Evolutionary conservation across 2,113 vertebrate species (phyloP), one percentile per base, ranked within the genome.

Genomic region (Vidua chalybeata): DNA sequence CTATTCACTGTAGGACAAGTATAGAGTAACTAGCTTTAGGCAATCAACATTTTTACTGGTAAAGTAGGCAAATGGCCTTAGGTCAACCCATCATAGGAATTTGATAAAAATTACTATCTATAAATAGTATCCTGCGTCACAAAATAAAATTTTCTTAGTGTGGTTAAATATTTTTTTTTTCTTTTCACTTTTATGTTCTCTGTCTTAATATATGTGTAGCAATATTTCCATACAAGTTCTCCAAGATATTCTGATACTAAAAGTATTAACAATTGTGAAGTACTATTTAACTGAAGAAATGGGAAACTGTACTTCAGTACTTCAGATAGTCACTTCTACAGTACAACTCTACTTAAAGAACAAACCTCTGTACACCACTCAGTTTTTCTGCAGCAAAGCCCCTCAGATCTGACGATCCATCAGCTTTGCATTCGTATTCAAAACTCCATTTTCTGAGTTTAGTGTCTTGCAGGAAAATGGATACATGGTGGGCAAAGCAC

Each of bases 401-500:
- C 72, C 82, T 61, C 49, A 68, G 55, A 86, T 93, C 76, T 74
- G 7, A 48, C 14, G 3, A 94, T 69, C 31, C 17, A 1, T 5
- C 80, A 66, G 59, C 59, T 93, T 77, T 41, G 8, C 75, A 77
- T 58, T 93, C 12, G 4, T 41, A 64, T 91, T 78, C 64, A 94
- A 71, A 85, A 91, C 28, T 78, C 73, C 4, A 2, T 58, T 89
- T 95, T 77, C 58, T 82, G 39, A 92, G 41, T 80, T 69, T 79
- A 83, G 48, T 69, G 51, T 92, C 91, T 93, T 81, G 30, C 68
- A 93, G 94, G 67, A 91, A 88, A 93, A 89, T 73, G 78, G 58
- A 75, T 95, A 52, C 71, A 76, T 61, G 37, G 43, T 76, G 49
- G 87, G 78, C 51, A 93, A 89, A 92, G 80, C 79, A 92, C 64